Base-by-base conservation (phyloP, 2,888 invertebrate genomes). In the Rhingia campestris region DNA sequence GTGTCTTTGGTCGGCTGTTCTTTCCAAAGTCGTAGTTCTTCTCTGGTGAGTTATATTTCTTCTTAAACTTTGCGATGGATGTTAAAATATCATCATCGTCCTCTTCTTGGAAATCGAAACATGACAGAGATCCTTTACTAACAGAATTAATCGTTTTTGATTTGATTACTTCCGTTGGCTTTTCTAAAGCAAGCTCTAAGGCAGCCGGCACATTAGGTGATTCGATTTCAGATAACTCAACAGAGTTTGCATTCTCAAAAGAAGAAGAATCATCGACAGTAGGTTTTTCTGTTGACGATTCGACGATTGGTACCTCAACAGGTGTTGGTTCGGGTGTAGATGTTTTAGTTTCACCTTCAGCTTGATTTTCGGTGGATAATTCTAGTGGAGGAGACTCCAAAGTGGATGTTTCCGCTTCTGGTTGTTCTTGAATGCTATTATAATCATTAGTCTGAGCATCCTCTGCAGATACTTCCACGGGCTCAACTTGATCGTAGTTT, bases 91-190 rank as follows among this genome's bases (percentile, higher is more conserved):
- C 91, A 49, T 93, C 93, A 88, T 95, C 94, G 86, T 95, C 95
- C 82, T 96, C 95, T 63, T 94, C 94, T 86, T 95, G 94, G 89
- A 96, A 96, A 90, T 96, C 96, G 89, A 96, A 96, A 89, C 96
- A 96, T 0, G 95, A 95, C 66, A 94, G 74, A 2, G 86, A 75
- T 10, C 63, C 12, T 35, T 82, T 82, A 32, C 35, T 69, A 14
- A 58, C 51, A 7, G 69, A 53, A 32, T 47, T 79, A 6, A 30
- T 3, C 12, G 7, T n/a, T 37, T 49, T 69, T 4, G 12, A 6
- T 7, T 67, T 67, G 6, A n/a, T 39, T 14, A 35, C 2, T n/a
- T 73, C 41, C 10, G 2, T 10, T 3, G 9, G 22, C 22, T 22
- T 58, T 37, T 32, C 3, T 32, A 3, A 4, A 4, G 7, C 9